Percentiles rank a stretch among this genome's conserved stretches.
Conservation (phyloP, 1,140 invertebrate species). For the Drosophila melanica region DNA sequence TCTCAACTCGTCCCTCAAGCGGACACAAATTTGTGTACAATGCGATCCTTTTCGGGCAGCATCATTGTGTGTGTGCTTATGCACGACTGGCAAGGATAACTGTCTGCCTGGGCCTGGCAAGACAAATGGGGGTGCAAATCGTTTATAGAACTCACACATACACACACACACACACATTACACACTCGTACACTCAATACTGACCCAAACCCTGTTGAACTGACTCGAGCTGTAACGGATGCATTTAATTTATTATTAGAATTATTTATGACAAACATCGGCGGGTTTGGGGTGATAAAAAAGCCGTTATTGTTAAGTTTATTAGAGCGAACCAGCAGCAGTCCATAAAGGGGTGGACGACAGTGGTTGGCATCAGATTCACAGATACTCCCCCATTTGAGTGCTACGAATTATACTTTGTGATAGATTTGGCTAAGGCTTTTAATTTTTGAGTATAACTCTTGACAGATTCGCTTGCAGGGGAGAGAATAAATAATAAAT, state of each 20-base stretch:
- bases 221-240: conserved; percentile 74
- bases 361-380: conserved; percentile 51
- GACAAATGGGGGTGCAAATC: conserved; percentile 82
- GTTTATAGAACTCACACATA: conserved; percentile 47
- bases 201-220: conserved; percentile 44
- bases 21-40: conserved; percentile 39
- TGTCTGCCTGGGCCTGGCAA: conserved; percentile 60
- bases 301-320: conserved; percentile 82
- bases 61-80: conserved; percentile 56
- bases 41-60: conserved; percentile 13
- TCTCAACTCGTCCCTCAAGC: conserved; percentile 29
- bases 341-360: conserved; percentile 64
- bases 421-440: background rate
- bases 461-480: too few relatives aligned
- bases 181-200: conserved; percentile 52
- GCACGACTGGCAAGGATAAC: conserved; percentile 75
- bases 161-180: conserved; percentile 1
- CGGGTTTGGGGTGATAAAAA: conserved; percentile 68
- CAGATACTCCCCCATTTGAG: conserved; percentile 15
- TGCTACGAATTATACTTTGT: background rate
- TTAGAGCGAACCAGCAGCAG: conserved; percentile 54
- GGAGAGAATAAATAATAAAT: too few relatives aligned
- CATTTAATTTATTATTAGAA: conserved; percentile 84
- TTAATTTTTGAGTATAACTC: too few relatives aligned
- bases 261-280: conserved; percentile 74